Base-by-base conservation (phyloP, 2,888 invertebrate genomes). In the Campoplex capitator region DNA sequence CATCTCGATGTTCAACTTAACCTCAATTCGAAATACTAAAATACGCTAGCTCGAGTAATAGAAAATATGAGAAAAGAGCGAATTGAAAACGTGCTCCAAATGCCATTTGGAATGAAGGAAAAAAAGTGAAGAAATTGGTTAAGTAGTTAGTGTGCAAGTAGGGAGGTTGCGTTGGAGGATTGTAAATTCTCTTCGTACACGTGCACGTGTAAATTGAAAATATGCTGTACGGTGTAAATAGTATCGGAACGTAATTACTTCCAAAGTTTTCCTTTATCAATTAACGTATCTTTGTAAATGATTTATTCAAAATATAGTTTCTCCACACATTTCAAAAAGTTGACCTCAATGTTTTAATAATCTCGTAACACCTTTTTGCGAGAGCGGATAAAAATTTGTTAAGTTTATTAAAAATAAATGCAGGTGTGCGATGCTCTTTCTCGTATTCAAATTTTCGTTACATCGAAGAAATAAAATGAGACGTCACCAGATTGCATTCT, bases 61-160 rank as follows among this genome's bases (percentile, higher is more conserved):
- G 23, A 45, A 45, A 51, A 48, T 32, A 32, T 4, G 28, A 42
- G 51, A 71, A 48, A 71, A 71, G 42, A 48, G 35, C 35, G 35
- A 71, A 71, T 23, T 38, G 38, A 56, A 73, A 54, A 35, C 23
- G 48, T 73, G 56, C 56, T 54, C 13, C 73, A 56, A 38, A 32
- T 74, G 73, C 56, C 38, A 13, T 54, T 51, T 13, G 13, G 35
- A 54, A 51, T 38, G 32, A 28, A 48, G 51, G 6, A 1, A 11
- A 71, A 32, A 56, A 48, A 28, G 3, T n/a, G 28, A 28, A 48
- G 38, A 74, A 38, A 13, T n/a, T 23, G 38, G 35, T 18, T n/a
- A 38, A 35, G 38, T 38, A 56, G 38, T 13, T 9, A 54, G 54
- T 54, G 11, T 38, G n/a, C 9, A 9, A 54, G 51, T 13, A n/a